phyloP scores from a whole-genome alignment of 1,140 invertebrate genomes.

The Vollenhovia emeryi region DNA sequence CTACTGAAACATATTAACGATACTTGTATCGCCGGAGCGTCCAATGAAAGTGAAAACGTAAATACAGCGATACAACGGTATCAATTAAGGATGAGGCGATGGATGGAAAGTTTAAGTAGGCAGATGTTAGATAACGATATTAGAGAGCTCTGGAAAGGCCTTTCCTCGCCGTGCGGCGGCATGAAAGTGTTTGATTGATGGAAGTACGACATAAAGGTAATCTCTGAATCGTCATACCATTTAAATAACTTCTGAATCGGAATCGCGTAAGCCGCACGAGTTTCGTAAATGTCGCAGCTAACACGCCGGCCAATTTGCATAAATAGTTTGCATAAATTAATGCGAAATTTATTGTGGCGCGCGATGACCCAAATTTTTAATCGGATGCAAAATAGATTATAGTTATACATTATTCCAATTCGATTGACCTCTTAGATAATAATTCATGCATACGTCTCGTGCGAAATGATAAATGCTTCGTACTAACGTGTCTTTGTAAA shows the following conservation, averaged over 20 bases:
- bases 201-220: background rate
- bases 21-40: background rate
- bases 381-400: slow-evolving; percentile 7
- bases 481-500: background rate
- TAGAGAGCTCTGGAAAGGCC: slow-evolving; percentile 15
- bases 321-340: slow-evolving; percentile 9
- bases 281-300: background rate
- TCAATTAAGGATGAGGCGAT: slow-evolving; percentile 43
- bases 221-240: background rate
- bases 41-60: slow-evolving; percentile 47
- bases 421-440: slow-evolving; percentile 25
- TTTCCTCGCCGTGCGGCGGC: background rate
- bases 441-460: slow-evolving; percentile 2
- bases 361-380: slow-evolving; percentile 33
- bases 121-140: slow-evolving; percentile 41
- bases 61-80: slow-evolving; percentile 27
- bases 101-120: slow-evolving; percentile 37
- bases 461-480: slow-evolving; percentile 12
- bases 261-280: background rate
- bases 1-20: no score
- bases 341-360: background rate
- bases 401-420: background rate
- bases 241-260: slow-evolving; percentile 9
- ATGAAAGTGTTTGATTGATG: slow-evolving; percentile 27
- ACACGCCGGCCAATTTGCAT: background rate